Conservation (phyloP, 1,140 invertebrate genomes). For the Chionoecetes opilio region DNA sequence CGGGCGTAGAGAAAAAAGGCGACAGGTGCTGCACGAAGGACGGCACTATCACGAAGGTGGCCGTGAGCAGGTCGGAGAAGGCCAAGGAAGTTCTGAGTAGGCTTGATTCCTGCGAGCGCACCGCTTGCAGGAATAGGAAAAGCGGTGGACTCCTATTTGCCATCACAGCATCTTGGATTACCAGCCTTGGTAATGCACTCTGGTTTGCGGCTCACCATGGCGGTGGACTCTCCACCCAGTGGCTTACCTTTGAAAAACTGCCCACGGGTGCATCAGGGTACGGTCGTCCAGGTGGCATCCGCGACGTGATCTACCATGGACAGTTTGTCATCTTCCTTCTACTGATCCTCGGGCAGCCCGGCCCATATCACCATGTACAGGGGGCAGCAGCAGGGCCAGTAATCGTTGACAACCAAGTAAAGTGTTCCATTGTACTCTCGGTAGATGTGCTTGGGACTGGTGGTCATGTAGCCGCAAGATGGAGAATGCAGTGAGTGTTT, state of each 20-base stretch:
- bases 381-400: conserved; percentile 65
- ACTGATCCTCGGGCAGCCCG: neutral
- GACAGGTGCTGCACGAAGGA: conserved; percentile 20
- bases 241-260: neutral
- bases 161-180: too few species aligned
- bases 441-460: neutral
- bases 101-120: neutral
- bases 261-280: too few species aligned
- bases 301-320: too few species aligned
- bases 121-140: too few species aligned
- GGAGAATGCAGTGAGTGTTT: neutral
- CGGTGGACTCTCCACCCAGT: too few species aligned
- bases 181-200: too few species aligned
- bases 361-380: conserved; percentile 4
- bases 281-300: too few species aligned
- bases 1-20: neutral
- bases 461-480: neutral
- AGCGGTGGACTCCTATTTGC: too few species aligned
- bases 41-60: conserved; percentile 39
- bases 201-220: neutral
- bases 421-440: conserved; percentile 22
- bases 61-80: conserved; percentile 33
- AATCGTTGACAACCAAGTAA: neutral
- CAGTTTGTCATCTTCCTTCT: too few species aligned
- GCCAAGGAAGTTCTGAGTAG: conserved; percentile 53